phyloP scores from a whole-genome alignment of 2,888 invertebrate species.

The Lordiphosa fenestrarum region DNA sequence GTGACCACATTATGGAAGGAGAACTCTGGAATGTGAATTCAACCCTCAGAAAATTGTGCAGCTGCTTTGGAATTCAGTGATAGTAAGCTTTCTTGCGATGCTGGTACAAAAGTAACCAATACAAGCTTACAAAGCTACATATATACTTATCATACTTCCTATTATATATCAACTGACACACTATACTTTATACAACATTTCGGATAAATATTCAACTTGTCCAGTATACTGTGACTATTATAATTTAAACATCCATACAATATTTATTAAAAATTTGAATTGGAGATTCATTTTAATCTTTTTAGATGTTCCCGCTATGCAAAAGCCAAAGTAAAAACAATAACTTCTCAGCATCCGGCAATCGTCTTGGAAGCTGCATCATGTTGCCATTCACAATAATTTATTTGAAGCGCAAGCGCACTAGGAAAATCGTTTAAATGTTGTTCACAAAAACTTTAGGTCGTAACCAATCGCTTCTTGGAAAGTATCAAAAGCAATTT shows the following conservation, averaged over 20 bases:
- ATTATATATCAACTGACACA: too few species aligned
- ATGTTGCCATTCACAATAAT: conserved; percentile 6
- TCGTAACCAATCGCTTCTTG: too few species aligned
- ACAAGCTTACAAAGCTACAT: neutral
- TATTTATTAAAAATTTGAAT: neutral
- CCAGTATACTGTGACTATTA: neutral
- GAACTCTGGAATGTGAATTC: conserved; percentile 10
- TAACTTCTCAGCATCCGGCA: neutral
- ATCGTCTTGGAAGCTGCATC: conserved; percentile 1
- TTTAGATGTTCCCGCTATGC: neutral
- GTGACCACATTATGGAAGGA: conserved; percentile 7
- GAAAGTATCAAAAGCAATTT: too few species aligned
- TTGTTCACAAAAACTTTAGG: neutral
- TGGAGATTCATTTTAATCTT: neutral
- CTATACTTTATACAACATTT: neutral
- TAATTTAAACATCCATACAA: neutral
- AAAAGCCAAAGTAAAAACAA: conserved; percentile 5
- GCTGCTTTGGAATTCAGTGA: conserved; percentile 9
- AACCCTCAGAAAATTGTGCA: conserved; percentile 6
- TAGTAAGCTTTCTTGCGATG: conserved; percentile 3
- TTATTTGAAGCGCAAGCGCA: conserved; percentile 8
- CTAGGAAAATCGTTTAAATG: neutral
- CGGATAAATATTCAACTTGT: neutral
- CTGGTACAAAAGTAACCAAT: neutral
- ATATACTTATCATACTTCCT: too few species aligned